Base-by-base conservation (phyloP, 2,888 invertebrate genomes). In the Pyrrhosoma nymphula region DNA sequence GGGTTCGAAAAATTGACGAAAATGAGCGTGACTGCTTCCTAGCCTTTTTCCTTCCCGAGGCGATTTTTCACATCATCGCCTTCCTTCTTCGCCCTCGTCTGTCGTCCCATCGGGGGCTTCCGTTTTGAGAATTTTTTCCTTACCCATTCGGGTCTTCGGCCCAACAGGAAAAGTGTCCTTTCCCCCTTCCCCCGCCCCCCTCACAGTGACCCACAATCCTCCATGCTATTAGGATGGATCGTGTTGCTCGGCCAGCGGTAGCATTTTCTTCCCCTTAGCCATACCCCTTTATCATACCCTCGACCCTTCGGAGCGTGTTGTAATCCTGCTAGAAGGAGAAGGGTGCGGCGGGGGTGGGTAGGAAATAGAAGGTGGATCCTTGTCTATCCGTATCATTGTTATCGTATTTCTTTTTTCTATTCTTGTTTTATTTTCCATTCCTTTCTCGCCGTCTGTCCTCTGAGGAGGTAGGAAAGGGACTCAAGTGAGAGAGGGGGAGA, bases 341-440 rank as follows among this genome's bases (percentile, higher is more conserved):
- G 2, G 16, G 60, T 12, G 6, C 1, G 60, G 16, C 2, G 12
- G 60, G 60, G 69, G 1, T 26, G 69, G 69, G 2, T 60, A 69
- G 69, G 69, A 69, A 69, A 69, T 69, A 26, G 23, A 60, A 69
- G 82, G 35, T 26, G 82, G 35, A 82, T 35, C 82, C 82, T 26
- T 82, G 82, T 82, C 82, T 82, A 35, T 82, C 82, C 82, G 14
- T 82, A 82, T 82, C 35, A 82, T 82, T 82, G 35, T 35, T 82
- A 82, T 82, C 82, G 35, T 82, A 16, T 0, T 82, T 82, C 16
- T 60, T 20, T 60, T 60, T 12, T 60, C 16, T 60, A 47, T 47
- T 47, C 8, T 47, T 47, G 2, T 26, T n/a, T 69, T 26, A 26
- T 8, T 69, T n/a, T 69, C n/a, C 6, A 26, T 69, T 18, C 35